phyloP scores from a whole-genome alignment of 2,113 vertebrate genomes.

The Heptranchias perlo region DNA sequence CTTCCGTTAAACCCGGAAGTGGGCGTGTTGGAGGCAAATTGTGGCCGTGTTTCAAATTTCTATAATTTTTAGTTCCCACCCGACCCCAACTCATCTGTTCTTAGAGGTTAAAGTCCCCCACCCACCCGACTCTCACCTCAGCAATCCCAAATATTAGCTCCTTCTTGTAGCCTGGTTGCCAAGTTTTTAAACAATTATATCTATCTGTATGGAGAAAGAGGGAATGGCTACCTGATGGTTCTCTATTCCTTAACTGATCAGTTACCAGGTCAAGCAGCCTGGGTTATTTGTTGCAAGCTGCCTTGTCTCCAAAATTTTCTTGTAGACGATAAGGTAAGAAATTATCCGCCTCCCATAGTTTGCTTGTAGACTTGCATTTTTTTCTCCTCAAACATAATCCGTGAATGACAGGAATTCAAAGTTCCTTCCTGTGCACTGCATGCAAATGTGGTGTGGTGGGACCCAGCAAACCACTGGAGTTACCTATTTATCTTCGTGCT shows the following conservation, averaged over 20 bases:
- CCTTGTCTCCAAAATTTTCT: background rate
- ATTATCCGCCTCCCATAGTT: background rate
- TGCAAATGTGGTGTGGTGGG: background rate
- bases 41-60: too few relatives aligned
- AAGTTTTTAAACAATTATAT: background rate
- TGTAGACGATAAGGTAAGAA: background rate
- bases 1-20: too few relatives aligned
- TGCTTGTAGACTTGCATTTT: background rate
- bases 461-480: background rate
- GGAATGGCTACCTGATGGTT: background rate
- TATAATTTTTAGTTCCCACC: too few relatives aligned
- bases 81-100: too few relatives aligned
- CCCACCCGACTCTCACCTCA: background rate
- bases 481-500: background rate
- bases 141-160: background rate
- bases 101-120: too few relatives aligned
- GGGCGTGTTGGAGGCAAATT: too few relatives aligned
- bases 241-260: background rate
- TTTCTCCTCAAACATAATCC: background rate
- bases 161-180: background rate
- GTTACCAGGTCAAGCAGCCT: background rate
- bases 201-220: background rate
- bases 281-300: background rate
- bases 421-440: too few relatives aligned
- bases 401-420: background rate